Evolutionary conservation across 2,888 invertebrate species (phyloP).

Genomic region (Conops quadrifasciatus): DNA sequence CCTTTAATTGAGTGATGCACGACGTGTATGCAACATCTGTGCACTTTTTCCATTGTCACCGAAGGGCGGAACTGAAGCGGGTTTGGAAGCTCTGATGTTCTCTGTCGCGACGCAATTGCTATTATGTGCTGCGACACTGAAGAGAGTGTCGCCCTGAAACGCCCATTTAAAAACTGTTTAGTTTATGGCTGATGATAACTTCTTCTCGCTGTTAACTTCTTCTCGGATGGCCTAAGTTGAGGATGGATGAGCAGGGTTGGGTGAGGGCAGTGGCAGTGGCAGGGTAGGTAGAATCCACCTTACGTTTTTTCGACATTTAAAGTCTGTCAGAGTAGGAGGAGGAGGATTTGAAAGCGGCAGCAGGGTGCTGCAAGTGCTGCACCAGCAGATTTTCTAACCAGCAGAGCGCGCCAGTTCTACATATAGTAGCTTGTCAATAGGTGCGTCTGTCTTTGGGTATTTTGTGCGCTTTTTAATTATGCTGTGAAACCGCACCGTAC

Average conservation of each 20-base stretch:
- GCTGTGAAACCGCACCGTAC: conserved; percentile 53
- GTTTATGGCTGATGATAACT: conserved; percentile 64
- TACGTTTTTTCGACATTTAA: conserved; percentile 62
- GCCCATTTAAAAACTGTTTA: conserved; percentile 61
- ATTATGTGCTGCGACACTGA: conserved; percentile 35
- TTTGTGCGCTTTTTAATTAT: conserved; percentile 53
- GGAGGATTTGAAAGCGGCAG: not conserved
- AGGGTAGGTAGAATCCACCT: conserved; percentile 47
- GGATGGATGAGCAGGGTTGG: not conserved
- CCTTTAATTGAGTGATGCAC: conserved; percentile 56
- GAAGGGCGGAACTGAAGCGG: not conserved
- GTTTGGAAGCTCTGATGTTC: not conserved
- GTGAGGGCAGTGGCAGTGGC: not conserved
- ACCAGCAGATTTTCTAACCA: not conserved
- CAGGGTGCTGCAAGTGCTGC: not conserved
- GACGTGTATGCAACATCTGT: conserved; percentile 55
- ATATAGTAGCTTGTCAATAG: too few species aligned
- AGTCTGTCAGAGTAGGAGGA: conserved; percentile 56
- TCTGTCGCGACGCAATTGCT: not conserved
- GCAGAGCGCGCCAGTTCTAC: not conserved
- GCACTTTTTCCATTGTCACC: conserved; percentile 47
- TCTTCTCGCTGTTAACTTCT: conserved; percentile 51
- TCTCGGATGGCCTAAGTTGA: not conserved
- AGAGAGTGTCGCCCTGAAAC: conserved; percentile 44
- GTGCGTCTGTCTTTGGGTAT: not conserved